Conservation (phyloP, 2,888 invertebrate species). For the Polydrusus tereticollis region DNA sequence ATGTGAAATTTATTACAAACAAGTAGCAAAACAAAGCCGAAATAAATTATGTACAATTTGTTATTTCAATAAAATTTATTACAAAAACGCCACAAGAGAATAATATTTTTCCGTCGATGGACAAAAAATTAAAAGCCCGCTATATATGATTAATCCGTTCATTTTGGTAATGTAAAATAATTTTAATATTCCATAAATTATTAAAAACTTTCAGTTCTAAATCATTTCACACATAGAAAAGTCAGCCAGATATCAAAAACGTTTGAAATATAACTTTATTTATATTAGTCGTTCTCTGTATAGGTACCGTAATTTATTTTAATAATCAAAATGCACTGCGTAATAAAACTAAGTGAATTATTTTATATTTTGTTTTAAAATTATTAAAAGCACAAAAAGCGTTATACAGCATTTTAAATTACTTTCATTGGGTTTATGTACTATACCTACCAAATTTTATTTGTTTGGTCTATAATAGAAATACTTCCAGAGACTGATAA, state of each 20-base stretch:
- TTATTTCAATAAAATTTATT: conserved; percentile 30
- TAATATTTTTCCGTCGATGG: conserved; percentile 36
- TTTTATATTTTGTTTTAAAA: conserved; percentile 27
- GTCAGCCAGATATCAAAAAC: conserved; percentile 45
- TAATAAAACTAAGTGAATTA: conserved; percentile 37
- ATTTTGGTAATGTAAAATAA: conserved; percentile 49
- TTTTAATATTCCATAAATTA: conserved; percentile 50
- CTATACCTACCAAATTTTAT: too few relatives aligned
- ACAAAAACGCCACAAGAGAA: conserved; percentile 36
- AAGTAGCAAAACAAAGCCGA: conserved; percentile 14
- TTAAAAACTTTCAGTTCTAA: conserved; percentile 44
- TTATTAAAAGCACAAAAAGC: background rate
- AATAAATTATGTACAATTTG: conserved; percentile 21
- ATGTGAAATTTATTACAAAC: conserved; percentile 4
- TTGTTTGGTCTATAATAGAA: too few relatives aligned
- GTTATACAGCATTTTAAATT: background rate
- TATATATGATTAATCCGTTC: conserved; percentile 46
- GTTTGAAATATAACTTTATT: conserved; percentile 48
- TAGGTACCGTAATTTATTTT: conserved; percentile 38
- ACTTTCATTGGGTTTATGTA: too few relatives aligned
- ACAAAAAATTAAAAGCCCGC: conserved; percentile 46
- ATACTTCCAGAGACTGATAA: too few relatives aligned
- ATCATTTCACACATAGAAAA: conserved; percentile 40
- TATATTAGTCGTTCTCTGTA: conserved; percentile 29
- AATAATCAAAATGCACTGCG: conserved; percentile 38